Evolutionary conservation across 2,113 vertebrate species (phyloP).

Genomic region (Percina caprodes): DNA sequence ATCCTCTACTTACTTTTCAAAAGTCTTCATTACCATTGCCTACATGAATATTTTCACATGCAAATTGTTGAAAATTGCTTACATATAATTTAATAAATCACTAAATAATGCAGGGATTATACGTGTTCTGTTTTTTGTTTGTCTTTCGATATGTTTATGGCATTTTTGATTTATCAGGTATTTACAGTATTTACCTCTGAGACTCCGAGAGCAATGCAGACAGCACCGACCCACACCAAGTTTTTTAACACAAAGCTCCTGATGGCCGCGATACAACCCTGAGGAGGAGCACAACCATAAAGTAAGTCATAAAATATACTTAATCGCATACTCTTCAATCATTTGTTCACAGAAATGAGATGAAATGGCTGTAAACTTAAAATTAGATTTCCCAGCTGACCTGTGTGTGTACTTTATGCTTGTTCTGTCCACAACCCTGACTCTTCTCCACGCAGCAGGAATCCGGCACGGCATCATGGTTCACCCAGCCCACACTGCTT

Average conservation of each 20-base stretch:
- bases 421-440: conserved; percentile 40
- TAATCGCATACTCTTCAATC: no score
- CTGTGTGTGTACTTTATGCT: not conserved
- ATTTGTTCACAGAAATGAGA: not conserved
- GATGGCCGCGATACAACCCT: conserved; percentile 47
- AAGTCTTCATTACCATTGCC: conserved; percentile 37
- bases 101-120: not conserved
- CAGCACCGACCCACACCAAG: conserved; percentile 40
- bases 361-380: not conserved
- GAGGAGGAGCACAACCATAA: not conserved
- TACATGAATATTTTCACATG: not conserved
- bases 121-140: conserved; percentile 10
- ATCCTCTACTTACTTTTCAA: conserved; percentile 32
- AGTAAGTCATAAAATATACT: not conserved
- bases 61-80: not conserved
- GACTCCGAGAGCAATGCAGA: conserved; percentile 57
- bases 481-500: conserved; percentile 37
- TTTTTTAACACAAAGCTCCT: conserved; percentile 27
- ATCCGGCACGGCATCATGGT: conserved; percentile 38
- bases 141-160: not conserved
- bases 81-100: not conserved
- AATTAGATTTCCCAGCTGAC: conserved; percentile 35
- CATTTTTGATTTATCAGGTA: not conserved
- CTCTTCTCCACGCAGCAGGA: conserved; percentile 41
- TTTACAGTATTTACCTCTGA: conserved; percentile 38